Evolutionary conservation across 2,888 invertebrate species (phyloP), one percentile per base, ranked within the genome.

Genomic region (Pristionchus mayeri): DNA sequence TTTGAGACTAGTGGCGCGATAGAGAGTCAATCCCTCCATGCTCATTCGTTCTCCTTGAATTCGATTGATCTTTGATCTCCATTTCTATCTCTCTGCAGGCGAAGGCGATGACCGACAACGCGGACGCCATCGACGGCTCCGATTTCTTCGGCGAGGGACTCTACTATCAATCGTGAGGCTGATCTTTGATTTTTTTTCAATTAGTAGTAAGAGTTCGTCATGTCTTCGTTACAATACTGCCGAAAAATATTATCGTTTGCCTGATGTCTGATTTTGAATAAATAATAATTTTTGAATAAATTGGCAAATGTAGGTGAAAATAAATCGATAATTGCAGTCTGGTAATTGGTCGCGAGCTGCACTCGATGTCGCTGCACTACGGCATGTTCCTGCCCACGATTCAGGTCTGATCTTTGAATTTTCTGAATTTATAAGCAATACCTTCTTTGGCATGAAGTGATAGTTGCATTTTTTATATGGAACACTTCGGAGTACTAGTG

Each of bases 301-400:
- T n/a, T n/a, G n/a, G n/a, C n/a, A n/a, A n/a, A n/a, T n/a, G n/a
- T n/a, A n/a, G n/a, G n/a, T 16, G 18, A 30, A 63, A 34, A 63
- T 34, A 34, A 3, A 24, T 34, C 0, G 4, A 34, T 11, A 27
- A 60, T 85, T 89, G 75, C 71, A 92, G 92, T 21, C 76, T 91
- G 84, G 86, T 89, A 11, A 89, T 90, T 86, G 91, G 90, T 13
- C 85, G 89, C 52, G 91, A 92, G 82, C 88, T 90, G 30, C 88
- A 95, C 84, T 96, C 95, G 0, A 93, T 96, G 44, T 94, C 95
- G 0, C 94, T 98, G 0, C 98, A 98, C 93, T 96, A 96, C 93
- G 95, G 96, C 1, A 98, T 98, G 97, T 98, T 98, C 93, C 95
- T 97, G 84, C 97, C 97, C 0, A 95, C 97, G 0, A 93, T 98